These are phyloP conservation scores for Bibio marci DNA, from an alignment of 2,888 invertebrate species.

Conservation along the genomic window DNA sequence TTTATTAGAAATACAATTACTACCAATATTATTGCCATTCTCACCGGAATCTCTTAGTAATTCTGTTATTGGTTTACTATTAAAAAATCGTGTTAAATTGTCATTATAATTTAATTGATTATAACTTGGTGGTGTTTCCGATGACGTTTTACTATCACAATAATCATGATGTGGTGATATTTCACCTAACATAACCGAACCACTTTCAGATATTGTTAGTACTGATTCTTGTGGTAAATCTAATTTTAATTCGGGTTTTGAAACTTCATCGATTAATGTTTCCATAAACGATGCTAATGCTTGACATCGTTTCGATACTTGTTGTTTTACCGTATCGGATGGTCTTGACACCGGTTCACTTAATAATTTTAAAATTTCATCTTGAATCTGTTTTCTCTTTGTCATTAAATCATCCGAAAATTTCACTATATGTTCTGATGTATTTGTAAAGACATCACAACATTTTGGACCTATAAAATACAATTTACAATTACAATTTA, in stretches of 20 bases:
- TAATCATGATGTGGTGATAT: conserved; percentile 76
- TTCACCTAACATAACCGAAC: conserved; percentile 67
- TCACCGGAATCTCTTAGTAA: conserved; percentile 19
- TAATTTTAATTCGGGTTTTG: conserved; percentile 39
- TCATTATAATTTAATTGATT: conserved; percentile 74
- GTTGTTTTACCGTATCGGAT: conserved; percentile 41
- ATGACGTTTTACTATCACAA: conserved; percentile 61
- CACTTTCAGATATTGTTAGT: conserved; percentile 40
- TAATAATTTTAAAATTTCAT: conserved; percentile 48
- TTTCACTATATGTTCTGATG: conserved; percentile 17
- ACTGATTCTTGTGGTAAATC: conserved; percentile 42
- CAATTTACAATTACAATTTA: not conserved
- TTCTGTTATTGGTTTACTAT: conserved; percentile 49
- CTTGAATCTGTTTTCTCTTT: conserved; percentile 40
- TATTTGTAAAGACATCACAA: conserved; percentile 13
- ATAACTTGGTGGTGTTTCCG: conserved; percentile 66
- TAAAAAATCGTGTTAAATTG: conserved; percentile 53
- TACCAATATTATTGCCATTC: not conserved
- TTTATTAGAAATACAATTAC: too few species aligned
- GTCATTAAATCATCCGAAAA: conserved; percentile 42
- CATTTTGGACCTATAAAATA: conserved; percentile 43
- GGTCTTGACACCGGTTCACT: conserved; percentile 39
- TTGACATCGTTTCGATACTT: conserved; percentile 51
- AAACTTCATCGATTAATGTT: conserved; percentile 48
- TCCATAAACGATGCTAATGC: conserved; percentile 61